Percentiles rank a stretch among this genome's conserved stretches.
phyloP scores from a whole-genome alignment of 2,113 vertebrate species.

The Turnix velox region DNA sequence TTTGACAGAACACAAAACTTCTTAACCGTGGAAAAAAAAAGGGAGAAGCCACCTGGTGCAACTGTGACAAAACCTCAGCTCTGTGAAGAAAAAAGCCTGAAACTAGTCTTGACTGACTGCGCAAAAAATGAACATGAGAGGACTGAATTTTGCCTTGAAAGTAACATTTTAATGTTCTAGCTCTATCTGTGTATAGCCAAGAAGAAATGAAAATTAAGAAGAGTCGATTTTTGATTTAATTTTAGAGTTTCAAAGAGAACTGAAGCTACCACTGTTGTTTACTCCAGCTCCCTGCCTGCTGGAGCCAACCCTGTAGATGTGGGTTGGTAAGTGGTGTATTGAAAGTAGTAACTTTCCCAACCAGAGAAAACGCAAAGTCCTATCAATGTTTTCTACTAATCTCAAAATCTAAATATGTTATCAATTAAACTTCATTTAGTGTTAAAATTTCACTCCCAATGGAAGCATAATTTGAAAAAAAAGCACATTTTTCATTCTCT shows the following conservation, averaged over 20 bases:
- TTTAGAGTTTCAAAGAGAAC: not conserved
- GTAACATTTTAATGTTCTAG: not conserved
- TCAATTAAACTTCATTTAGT: not conserved
- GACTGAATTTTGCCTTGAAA: not conserved
- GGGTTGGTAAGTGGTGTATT: not conserved
- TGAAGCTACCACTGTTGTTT: not conserved
- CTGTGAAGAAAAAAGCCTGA: not conserved
- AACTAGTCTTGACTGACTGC: not conserved
- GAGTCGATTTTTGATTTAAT: not conserved
- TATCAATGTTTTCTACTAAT: not conserved
- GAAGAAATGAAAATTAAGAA: not conserved
- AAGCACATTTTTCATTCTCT: not conserved
- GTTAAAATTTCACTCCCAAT: not conserved
- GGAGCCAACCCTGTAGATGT: not conserved
- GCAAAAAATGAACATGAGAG: not conserved
- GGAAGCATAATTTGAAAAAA: not conserved
- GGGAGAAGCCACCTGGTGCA: not conserved
- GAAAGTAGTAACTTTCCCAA: not conserved
- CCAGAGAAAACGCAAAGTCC: not conserved
- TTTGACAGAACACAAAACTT: not conserved
- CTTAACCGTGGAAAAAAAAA: not conserved
- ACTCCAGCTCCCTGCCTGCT: not conserved
- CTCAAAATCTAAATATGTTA: not conserved
- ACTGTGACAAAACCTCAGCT: not conserved
- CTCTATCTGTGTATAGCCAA: no score